Evolutionary conservation across 2,888 invertebrate species (phyloP), one percentile per base, ranked within the genome.

Genomic region (Parascotia fuliginaria): DNA sequence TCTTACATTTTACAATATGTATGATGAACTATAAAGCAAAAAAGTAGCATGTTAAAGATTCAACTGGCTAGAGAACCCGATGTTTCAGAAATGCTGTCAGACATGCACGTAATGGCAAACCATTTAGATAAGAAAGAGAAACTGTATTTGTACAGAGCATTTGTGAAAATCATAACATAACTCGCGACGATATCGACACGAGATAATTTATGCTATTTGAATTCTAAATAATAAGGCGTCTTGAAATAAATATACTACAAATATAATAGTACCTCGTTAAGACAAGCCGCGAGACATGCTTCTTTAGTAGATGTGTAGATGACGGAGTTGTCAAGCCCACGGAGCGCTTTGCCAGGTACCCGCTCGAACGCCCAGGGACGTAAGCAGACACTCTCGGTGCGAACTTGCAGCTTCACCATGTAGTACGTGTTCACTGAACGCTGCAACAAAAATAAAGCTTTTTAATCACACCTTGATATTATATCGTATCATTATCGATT

Each of bases 271-370:
- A 96, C 96, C 94, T 98, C 98, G 81, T 98, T 98, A 43, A 98
- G 93, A 82, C 98, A 98, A 31, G 98, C 97, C 16, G 98, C 97
- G 19, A 98, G 93, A 78, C 98, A 98, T 53, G 97, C 97, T 91
- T 98, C 98, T 86, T 98, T 98, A 49, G 98, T 97, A 38, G 97
- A 97, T 0, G 98, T 97, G 85, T 97, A 98, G 83, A 98, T 97
- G 55, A 98, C 93, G 28, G 97, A 97, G 78, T 98, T 97, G 92
- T 98, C 98, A 72, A 97, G 92, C 0, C 97, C 97, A 29, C 97
- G 94, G 51, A 98, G 96, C 88, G 97, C 96, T 87, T 97, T 97
- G 84, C 98, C 98, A 2, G 98, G 98, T 32, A 98, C 97, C 37
- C 98, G 93, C 86, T 98, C 98, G 85, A 98, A 98, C 31, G 97